A percentile compares a stretch with the other conserved stretches of the same genome.
Evolutionary conservation across 1,140 invertebrate species (phyloP).

Genomic region (Gryon sp.): DNA sequence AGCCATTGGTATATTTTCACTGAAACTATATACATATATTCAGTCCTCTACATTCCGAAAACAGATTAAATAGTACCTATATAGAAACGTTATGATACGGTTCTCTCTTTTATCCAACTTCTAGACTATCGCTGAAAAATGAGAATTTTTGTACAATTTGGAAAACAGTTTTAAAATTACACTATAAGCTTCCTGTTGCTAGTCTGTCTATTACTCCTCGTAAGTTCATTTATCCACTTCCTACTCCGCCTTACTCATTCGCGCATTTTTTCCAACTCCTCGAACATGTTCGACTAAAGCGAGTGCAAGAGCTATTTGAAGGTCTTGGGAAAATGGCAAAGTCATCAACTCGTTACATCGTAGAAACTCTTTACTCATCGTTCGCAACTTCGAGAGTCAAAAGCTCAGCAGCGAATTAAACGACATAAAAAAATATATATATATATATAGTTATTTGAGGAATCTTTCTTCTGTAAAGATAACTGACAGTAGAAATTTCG

Average conservation of each 20-base stretch:
- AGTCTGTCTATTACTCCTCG: conserved; percentile 38
- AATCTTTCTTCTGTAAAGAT: background rate
- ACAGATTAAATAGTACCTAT: no score
- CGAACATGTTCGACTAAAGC: conserved; percentile 33
- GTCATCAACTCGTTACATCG: conserved; percentile 40
- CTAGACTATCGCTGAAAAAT: conserved; percentile 6
- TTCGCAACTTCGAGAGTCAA: background rate
- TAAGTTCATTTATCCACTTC: conserved; percentile 51
- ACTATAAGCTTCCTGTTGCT: conserved; percentile 17
- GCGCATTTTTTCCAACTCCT: conserved; percentile 22
- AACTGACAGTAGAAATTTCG: conserved; percentile 28
- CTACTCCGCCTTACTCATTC: conserved; percentile 61
- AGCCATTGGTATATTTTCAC: no score
- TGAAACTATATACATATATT: no score
- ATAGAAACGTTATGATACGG: no score
- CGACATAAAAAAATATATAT: background rate
- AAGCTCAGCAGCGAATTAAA: background rate
- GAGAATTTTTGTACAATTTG: conserved; percentile 11
- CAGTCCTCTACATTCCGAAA: no score
- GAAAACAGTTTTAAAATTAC: conserved; percentile 31
- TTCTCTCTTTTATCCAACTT: no score
- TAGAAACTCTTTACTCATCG: conserved; percentile 1
- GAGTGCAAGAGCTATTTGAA: conserved; percentile 33
- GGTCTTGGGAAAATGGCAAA: conserved; percentile 61
- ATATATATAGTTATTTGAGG: conserved; percentile 5